Evolutionary conservation across 2,888 invertebrate genomes (phyloP).

Genomic region (Matsumyia berberina): DNA sequence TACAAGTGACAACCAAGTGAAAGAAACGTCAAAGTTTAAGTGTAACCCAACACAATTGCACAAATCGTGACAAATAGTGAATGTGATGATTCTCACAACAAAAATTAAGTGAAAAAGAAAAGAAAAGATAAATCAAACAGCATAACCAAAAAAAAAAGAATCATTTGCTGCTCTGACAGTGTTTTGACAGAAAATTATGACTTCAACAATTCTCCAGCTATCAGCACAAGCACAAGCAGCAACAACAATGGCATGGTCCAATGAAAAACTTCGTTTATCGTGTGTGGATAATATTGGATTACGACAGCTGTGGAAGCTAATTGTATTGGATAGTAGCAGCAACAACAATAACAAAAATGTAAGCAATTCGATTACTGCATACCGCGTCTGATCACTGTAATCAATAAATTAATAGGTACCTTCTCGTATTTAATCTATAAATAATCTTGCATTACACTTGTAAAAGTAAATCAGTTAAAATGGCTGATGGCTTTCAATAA

Average conservation of each 20-base stretch:
- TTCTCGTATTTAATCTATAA: constrained; percentile 12
- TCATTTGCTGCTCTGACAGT: constrained; percentile 39
- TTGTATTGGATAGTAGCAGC: constrained; percentile 82
- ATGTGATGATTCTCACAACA: constrained; percentile 32
- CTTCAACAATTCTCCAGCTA: constrained; percentile 83
- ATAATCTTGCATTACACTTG: too few relatives aligned
- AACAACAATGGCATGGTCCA: constrained; percentile 83
- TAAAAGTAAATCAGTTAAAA: too few relatives aligned
- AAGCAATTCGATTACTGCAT: constrained; percentile 23
- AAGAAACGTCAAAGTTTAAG: constrained; percentile 8
- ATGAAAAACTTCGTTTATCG: constrained; percentile 83
- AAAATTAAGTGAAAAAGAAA: constrained; percentile 23
- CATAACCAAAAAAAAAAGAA: constrained; percentile 11
- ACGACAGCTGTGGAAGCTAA: constrained; percentile 83
- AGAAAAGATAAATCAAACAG: constrained; percentile 40
- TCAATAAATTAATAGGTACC: constrained; percentile 2
- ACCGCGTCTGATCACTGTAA: background rate
- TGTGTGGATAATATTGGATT: constrained; percentile 84
- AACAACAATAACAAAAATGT: constrained; percentile 62
- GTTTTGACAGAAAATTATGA: constrained; percentile 81
- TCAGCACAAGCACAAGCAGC: constrained; percentile 77
- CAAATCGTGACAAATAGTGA: background rate
- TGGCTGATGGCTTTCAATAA: too few relatives aligned
- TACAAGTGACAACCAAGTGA: constrained; percentile 9
- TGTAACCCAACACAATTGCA: constrained; percentile 1